Evolutionary conservation across 2,113 vertebrate species (phyloP).

Genomic region (Nymphicus hollandicus): DNA sequence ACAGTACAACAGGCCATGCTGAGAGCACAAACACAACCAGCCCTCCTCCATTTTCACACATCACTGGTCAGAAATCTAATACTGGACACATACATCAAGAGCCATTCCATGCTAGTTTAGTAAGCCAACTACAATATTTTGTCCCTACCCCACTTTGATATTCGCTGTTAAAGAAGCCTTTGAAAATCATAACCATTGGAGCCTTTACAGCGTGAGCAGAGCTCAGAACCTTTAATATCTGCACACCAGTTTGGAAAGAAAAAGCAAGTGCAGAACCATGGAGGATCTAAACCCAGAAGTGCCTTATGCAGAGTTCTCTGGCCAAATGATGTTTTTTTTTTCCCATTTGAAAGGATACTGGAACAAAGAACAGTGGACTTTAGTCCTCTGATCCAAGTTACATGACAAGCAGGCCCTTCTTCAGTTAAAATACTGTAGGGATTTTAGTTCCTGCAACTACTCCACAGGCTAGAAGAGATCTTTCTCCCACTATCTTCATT

Average conservation of each 20-base stretch:
- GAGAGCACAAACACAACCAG: not conserved
- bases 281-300: not conserved
- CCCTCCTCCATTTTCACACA: not conserved
- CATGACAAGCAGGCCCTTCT: not conserved
- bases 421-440: not conserved
- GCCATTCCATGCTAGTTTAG: not conserved
- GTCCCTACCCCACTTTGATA: not conserved
- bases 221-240: not conserved
- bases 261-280: not conserved
- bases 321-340: not conserved
- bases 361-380: not conserved
- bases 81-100: not conserved
- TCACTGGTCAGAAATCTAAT: not conserved
- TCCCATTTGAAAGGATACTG: not conserved
- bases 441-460: not conserved
- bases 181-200: not conserved
- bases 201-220: not conserved
- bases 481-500: not conserved
- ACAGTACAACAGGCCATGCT: not conserved
- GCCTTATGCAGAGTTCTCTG: not conserved
- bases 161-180: not conserved
- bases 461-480: not conserved
- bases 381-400: not conserved
- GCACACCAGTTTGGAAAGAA: not conserved
- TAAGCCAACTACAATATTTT: not conserved